phyloP scores from a whole-genome alignment of 1,140 invertebrate species.

The Drosophila miranda region DNA sequence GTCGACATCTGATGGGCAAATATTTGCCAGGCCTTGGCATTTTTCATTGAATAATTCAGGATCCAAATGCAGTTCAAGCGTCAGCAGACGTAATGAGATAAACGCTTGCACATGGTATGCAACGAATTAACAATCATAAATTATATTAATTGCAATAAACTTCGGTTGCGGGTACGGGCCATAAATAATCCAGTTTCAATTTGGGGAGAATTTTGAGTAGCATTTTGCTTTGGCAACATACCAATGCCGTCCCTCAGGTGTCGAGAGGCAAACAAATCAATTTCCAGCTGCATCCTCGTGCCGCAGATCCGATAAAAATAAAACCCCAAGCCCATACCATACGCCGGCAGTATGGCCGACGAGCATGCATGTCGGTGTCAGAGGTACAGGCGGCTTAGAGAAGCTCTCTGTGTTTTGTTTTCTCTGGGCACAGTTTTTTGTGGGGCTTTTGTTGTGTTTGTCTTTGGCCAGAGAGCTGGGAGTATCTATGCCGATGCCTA shows the following conservation, averaged over 20 bases:
- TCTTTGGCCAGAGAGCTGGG: too few relatives aligned
- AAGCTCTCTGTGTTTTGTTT: background rate
- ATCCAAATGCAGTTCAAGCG: constrained; percentile 12
- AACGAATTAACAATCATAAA: constrained; percentile 70
- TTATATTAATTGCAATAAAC: constrained; percentile 63
- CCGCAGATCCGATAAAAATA: background rate
- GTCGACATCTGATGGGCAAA: constrained; percentile 46
- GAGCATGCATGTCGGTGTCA: background rate
- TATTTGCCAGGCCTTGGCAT: constrained; percentile 38
- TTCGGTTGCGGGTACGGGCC: background rate
- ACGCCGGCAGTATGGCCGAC: background rate
- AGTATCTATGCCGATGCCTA: background rate
- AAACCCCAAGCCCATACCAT: background rate
- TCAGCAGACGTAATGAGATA: constrained; percentile 35
- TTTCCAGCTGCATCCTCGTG: background rate
- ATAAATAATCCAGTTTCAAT: constrained; percentile 39
- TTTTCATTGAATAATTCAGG: constrained; percentile 30
- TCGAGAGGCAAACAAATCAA: constrained; percentile 45
- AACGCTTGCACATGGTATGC: constrained; percentile 39
- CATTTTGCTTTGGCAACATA: constrained; percentile 20
- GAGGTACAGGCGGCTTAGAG: background rate
- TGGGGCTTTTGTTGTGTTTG: background rate
- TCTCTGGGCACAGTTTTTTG: background rate
- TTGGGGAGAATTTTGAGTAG: constrained; percentile 7
- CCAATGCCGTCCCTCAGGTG: constrained; percentile 36